A percentile compares a stretch with the other conserved stretches of the same genome.
phyloP scores from a whole-genome alignment of 2,113 vertebrate species.

The Scomber japonicus region DNA sequence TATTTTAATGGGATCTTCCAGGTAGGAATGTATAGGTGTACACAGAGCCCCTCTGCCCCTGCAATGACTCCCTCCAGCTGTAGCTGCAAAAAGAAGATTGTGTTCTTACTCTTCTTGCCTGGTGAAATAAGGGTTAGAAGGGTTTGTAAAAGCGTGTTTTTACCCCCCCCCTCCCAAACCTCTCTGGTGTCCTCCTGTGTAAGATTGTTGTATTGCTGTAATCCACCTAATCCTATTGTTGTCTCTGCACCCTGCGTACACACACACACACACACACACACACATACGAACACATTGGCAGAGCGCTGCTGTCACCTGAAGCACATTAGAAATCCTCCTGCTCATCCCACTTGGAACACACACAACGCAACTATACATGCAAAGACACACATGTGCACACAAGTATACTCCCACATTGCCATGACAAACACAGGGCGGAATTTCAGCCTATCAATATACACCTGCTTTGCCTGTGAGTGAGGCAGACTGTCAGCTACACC shows the following conservation, averaged over 20 bases:
- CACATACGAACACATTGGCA: conserved; percentile 41
- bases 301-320: conserved; percentile 70
- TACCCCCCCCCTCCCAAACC: conserved; percentile 23
- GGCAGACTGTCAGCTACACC: conserved; percentile 62
- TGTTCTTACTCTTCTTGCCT: conserved; percentile 51
- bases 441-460: conserved; percentile 65
- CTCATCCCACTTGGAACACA: conserved; percentile 68
- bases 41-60: conserved; percentile 7
- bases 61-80: conserved; percentile 35
- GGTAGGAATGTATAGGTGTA: conserved; percentile 23
- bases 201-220: conserved; percentile 77
- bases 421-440: conserved; percentile 41
- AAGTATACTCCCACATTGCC: not conserved
- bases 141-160: conserved; percentile 53
- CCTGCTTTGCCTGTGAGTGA: conserved; percentile 56
- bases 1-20: not conserved
- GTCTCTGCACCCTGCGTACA: conserved; percentile 46
- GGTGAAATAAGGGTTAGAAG: conserved; percentile 65
- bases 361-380: conserved; percentile 12
- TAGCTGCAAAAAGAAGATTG: conserved; percentile 56
- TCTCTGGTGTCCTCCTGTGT: conserved; percentile 72
- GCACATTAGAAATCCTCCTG: conserved; percentile 64
- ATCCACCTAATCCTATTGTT: conserved; percentile 84
- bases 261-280: conserved; percentile 33
- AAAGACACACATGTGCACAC: conserved; percentile 15